These are phyloP conservation scores for Calephelis virginiensis DNA, from an alignment of 1,140 invertebrate species.

Conservation along the genomic window DNA sequence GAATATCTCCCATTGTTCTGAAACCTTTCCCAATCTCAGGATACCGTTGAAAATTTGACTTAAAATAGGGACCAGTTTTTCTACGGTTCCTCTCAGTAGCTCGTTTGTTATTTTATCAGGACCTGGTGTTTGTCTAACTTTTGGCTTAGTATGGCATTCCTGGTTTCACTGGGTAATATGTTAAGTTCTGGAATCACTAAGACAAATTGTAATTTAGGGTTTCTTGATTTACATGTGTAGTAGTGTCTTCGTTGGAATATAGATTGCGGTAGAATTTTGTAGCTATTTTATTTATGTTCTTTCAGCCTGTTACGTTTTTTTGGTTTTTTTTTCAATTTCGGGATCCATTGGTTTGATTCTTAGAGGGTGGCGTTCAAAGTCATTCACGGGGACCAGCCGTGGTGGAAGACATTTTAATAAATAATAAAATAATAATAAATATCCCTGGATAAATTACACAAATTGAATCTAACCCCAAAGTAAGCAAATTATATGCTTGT, in stretches of 20 bases:
- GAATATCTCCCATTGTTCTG: conserved; percentile 3
- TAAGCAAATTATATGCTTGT: too few species aligned
- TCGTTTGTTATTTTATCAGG: conserved; percentile 16
- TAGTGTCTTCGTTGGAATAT: conserved; percentile 21
- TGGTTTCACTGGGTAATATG: conserved; percentile 20
- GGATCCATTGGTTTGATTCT: conserved; percentile 29
- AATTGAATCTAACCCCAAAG: too few species aligned
- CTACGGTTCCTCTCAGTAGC: conserved; percentile 12
- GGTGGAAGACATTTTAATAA: conserved; percentile 23
- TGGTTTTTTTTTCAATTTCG: conserved; percentile 24
- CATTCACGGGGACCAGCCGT: conserved; percentile 22
- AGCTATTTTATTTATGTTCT: conserved; percentile 19
- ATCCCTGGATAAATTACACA: too few species aligned
- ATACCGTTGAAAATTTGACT: conserved; percentile 19
- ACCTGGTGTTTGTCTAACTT: conserved; percentile 28
- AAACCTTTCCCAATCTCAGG: neutral
- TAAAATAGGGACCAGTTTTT: conserved; percentile 19
- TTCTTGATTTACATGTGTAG: neutral
- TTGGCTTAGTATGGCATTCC: conserved; percentile 22
- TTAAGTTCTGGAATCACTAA: conserved; percentile 17
- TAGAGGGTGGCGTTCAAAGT: conserved; percentile 18
- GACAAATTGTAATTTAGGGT: conserved; percentile 7
- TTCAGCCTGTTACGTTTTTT: conserved; percentile 12
- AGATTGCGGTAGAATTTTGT: conserved; percentile 26
- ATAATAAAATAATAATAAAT: too few species aligned